These are phyloP conservation scores for Pampus argenteus DNA, from an alignment of 2,797 vertebrate species.

Conservation along the genomic window DNA sequence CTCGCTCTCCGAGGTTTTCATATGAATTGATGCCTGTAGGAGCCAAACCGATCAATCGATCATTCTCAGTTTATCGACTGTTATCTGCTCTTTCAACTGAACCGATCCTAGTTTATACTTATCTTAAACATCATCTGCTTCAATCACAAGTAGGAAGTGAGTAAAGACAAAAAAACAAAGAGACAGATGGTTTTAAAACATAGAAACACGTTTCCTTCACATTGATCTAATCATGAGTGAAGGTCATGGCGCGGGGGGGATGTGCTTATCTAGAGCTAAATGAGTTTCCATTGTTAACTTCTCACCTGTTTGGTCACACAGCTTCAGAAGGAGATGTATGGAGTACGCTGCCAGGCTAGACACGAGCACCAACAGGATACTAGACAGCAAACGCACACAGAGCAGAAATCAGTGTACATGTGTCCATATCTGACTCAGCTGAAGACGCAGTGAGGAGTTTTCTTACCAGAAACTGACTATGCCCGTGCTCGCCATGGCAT, in stretches of 20 bases:
- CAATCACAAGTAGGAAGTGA: slow-evolving; percentile 7
- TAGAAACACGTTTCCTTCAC: slow-evolving; percentile 5
- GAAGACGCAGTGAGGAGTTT: neutral
- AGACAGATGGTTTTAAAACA: neutral
- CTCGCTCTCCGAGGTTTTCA: slow-evolving; percentile 91
- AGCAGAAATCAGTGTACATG: slow-evolving; percentile 11
- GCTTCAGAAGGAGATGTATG: slow-evolving; percentile 92
- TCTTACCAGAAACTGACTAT: slow-evolving; percentile 93
- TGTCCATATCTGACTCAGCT: neutral
- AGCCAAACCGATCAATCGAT: slow-evolving; percentile 25
- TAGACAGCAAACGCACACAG: slow-evolving; percentile 55
- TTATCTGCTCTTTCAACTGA: slow-evolving; percentile 11
- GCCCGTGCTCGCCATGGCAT: slow-evolving; percentile 93
- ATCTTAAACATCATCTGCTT: slow-evolving; percentile 20
- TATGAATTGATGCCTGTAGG: slow-evolving; percentile 91
- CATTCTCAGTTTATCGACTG: neutral
- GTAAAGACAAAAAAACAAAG: neutral
- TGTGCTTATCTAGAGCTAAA: slow-evolving; percentile 29
- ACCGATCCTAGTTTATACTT: slow-evolving; percentile 1
- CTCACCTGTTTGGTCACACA: slow-evolving; percentile 96
- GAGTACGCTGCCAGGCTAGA: slow-evolving; percentile 91
- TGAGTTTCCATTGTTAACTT: neutral
- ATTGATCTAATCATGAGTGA: slow-evolving; percentile 35
- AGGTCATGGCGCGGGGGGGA: neutral
- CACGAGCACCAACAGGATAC: slow-evolving; percentile 90